Evolutionary conservation across 2,888 invertebrate species (phyloP), one percentile per base, ranked within the genome.

Genomic region (Dysmachus trigonus): DNA sequence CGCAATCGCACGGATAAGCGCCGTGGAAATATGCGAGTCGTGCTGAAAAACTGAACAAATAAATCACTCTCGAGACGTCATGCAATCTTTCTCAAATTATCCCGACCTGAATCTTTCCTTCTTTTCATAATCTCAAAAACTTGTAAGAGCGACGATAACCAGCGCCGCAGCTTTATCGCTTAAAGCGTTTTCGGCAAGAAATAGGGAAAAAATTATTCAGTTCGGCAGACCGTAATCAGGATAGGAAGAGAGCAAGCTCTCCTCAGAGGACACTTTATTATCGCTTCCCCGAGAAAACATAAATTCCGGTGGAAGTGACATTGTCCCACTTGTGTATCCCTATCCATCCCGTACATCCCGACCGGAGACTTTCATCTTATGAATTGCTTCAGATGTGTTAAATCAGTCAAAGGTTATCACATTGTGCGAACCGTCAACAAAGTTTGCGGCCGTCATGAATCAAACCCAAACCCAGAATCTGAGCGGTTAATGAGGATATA

Each of bases 401-500:
- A 81, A 81, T 81, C 81, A 81, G 81, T 81, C 81, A 81, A 81
- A 81, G 81, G 81, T 81, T 81, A 81, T 81, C 81, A 62, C 53
- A 81, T 81, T 81, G 62, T 31, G 81, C 15, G 47, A 81, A 33
- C n/a, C 62, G 35, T 81, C 81, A 53, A 33, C 81, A 81, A 81
- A 81, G 81, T 81, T 53, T 81, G 51, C 33, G 27, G 33, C 15
- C 18, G 30, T 53, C 33, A 81, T 81, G 53, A 81, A 53, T 81
- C 53, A n/a, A n/a, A 33, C 33, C 15, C 53, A 15, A 18, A 33
- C 22, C n/a, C 31, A 2, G 62, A 81, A 33, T 53, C 33, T 51
- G 22, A 22, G 31, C n/a, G 53, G 53, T 18, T 31, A 81, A 81
- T 62, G 53, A 31, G 81, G 31, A 81, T 31, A 81, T 7, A 81